Conservation (phyloP, 2,113 vertebrate genomes). For the Numenius arquata region DNA sequence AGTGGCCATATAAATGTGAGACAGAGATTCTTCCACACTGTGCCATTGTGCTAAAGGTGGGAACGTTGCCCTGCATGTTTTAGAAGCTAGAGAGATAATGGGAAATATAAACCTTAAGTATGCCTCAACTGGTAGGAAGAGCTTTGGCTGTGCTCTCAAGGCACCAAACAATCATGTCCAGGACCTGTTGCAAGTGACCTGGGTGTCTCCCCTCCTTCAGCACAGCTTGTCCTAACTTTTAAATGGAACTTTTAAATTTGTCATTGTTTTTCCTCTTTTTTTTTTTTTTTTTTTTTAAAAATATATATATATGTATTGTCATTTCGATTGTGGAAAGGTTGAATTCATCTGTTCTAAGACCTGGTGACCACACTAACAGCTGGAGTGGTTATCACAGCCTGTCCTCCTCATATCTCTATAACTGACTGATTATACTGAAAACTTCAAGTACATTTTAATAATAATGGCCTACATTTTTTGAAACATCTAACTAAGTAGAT, state of each 20-base stretch:
- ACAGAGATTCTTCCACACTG: not conserved
- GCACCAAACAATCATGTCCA: not conserved
- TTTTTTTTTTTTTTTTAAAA: no score
- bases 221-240: not conserved
- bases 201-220: not conserved
- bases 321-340: not conserved
- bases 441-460: conserved; percentile 18
- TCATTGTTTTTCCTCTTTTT: not conserved
- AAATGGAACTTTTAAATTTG: not conserved
- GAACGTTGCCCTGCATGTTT: not conserved
- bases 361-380: not conserved
- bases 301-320: no score
- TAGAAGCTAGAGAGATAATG: not conserved
- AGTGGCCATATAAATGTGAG: not conserved
- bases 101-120: not conserved
- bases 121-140: not conserved
- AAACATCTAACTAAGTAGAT: not conserved
- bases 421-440: not conserved
- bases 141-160: not conserved
- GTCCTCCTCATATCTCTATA: not conserved
- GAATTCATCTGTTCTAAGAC: not conserved
- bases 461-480: conserved; percentile 3
- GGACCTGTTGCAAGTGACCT: not conserved
- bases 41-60: not conserved
- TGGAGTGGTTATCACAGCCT: not conserved